Percentiles rank a stretch among this genome's conserved stretches.
phyloP scores from a whole-genome alignment of 2,797 vertebrate species.

The Sternotherus odoratus region DNA sequence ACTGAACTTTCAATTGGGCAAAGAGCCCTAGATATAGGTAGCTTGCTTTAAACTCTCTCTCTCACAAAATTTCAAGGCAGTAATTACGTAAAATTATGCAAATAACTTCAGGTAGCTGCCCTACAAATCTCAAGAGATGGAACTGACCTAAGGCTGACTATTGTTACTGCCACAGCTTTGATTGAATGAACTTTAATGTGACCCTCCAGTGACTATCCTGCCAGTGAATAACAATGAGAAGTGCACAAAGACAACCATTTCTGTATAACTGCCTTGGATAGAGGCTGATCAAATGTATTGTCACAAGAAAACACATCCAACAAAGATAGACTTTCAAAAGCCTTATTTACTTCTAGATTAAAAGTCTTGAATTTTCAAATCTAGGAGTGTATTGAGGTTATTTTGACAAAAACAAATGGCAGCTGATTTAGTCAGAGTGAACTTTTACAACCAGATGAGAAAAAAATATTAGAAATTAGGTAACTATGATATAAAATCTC shows the following conservation, averaged over 20 bases:
- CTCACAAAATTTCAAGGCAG: conserved; percentile 45
- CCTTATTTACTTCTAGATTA: background rate
- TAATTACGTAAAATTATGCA: conserved; percentile 70
- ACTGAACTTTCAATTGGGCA: background rate
- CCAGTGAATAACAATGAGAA: conserved; percentile 74
- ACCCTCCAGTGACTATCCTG: conserved; percentile 67
- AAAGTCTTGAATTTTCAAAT: background rate
- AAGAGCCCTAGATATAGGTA: conserved; percentile 17
- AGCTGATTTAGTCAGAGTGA: background rate
- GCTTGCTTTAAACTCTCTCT: conserved; percentile 47
- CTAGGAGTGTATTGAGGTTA: conserved; percentile 12
- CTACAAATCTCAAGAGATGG: conserved; percentile 71
- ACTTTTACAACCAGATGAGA: background rate
- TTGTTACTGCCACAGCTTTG: conserved; percentile 74
- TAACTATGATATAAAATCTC: background rate
- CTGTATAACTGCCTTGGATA: conserved; percentile 40
- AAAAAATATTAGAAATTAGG: background rate
- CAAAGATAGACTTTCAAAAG: background rate
- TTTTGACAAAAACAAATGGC: background rate
- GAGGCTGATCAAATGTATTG: background rate
- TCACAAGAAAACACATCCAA: background rate
- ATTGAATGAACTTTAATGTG: conserved; percentile 80
- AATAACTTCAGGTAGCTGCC: conserved; percentile 70
- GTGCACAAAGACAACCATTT: conserved; percentile 61
- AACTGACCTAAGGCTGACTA: conserved; percentile 68